A percentile compares a stretch with the other conserved stretches of the same genome.
These are phyloP conservation scores for Amphimedon queenslandica DNA, from an alignment of 37 sponge, comb jelly and placozoan species.

Conservation along the genomic window DNA sequence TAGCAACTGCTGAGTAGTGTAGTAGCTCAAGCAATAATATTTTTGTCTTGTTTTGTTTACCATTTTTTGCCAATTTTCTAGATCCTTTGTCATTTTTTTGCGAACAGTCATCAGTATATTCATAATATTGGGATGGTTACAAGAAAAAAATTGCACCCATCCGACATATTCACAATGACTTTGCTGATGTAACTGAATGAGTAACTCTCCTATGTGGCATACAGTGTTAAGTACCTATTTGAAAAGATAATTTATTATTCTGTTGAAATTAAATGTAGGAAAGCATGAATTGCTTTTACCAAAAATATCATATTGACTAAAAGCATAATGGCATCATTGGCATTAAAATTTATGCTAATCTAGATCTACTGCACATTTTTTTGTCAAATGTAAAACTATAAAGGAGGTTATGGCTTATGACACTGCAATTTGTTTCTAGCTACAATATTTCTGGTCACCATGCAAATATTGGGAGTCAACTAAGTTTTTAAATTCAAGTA, in stretches of 20 bases:
- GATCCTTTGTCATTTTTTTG: slow-evolving; percentile 35
- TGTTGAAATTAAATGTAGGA: too few relatives aligned
- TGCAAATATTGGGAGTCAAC: too few relatives aligned
- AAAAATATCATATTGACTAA: background rate
- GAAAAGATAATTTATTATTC: too few relatives aligned
- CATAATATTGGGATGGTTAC: background rate
- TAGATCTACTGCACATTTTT: too few relatives aligned
- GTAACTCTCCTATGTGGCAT: slow-evolving; percentile 35
- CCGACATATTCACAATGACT: slow-evolving; percentile 41
- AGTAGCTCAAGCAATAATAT: slow-evolving; percentile 65
- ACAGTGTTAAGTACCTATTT: slow-evolving; percentile 38
- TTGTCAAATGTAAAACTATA: too few relatives aligned
- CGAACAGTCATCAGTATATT: slow-evolving; percentile 14
- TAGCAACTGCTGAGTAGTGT: slow-evolving; percentile 55
- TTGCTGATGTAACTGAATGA: slow-evolving; percentile 30
- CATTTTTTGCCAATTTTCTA: slow-evolving; percentile 20
- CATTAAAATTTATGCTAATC: too few relatives aligned
- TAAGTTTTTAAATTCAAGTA: too few relatives aligned
- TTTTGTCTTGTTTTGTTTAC: slow-evolving; percentile 15
- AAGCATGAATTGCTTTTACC: too few relatives aligned
- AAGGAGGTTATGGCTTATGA: too few relatives aligned
- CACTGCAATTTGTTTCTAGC: background rate
- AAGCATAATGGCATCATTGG: background rate
- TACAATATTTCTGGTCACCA: too few relatives aligned
- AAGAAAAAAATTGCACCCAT: slow-evolving; percentile 7